Conservation (phyloP, 64 coral and sea anemone genomes). For the Montipora capricornis region DNA sequence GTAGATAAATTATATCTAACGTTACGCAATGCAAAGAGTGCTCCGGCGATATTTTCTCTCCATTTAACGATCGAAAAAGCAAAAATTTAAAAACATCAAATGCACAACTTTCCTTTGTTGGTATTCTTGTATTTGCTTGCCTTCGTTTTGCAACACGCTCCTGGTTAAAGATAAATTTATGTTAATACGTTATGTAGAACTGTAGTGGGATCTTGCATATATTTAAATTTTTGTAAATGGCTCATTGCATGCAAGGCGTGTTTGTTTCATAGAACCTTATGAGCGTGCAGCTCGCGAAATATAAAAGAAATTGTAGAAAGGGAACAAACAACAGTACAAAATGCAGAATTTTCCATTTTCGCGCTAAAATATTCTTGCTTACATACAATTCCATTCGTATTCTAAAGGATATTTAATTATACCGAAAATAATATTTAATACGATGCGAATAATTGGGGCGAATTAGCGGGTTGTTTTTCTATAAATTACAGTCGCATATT, state of each 20-base stretch:
- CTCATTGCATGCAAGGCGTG: too few species aligned
- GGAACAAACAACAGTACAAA: not conserved
- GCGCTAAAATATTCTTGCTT: not conserved
- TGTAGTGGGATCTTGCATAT: not conserved
- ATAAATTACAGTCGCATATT: not conserved
- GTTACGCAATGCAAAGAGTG: too few species aligned
- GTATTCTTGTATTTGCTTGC: not conserved
- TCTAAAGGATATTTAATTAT: not conserved
- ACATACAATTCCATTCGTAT: not conserved
- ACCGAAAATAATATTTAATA: not conserved
- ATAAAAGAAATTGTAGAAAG: not conserved
- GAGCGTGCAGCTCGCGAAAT: too few species aligned
- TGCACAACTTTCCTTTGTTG: too few species aligned
- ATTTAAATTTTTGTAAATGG: not conserved
- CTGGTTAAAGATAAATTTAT: not conserved
- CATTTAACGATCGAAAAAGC: too few species aligned
- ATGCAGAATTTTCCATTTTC: not conserved
- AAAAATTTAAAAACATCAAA: too few species aligned
- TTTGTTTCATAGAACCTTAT: too few species aligned
- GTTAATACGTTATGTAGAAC: too few species aligned
- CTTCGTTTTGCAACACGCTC: not conserved
- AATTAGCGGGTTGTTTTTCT: not conserved
- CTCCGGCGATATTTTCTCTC: too few species aligned
- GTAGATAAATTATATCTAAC: not conserved
- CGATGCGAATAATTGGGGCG: not conserved